Conservation (phyloP, 1,140 invertebrate genomes). For the Cotesia typhae region DNA sequence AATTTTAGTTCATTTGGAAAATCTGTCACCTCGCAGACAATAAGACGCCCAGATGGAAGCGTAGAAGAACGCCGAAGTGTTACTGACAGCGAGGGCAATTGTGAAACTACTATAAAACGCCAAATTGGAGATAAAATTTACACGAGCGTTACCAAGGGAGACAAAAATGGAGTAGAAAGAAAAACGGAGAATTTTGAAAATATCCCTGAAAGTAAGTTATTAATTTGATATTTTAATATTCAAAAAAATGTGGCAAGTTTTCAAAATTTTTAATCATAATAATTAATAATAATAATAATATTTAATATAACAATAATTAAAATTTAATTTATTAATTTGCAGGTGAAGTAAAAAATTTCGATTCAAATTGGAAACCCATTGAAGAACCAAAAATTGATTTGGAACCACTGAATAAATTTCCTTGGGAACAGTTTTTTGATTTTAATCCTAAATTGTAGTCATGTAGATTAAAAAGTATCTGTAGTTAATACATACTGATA, state of each 20-base stretch:
- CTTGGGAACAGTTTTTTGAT: constrained; percentile 57
- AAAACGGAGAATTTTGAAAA: constrained; percentile 61
- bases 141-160: constrained; percentile 56
- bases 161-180: constrained; percentile 64
- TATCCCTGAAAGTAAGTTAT: constrained; percentile 60
- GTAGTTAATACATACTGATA: neutral
- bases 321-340: constrained; percentile 35
- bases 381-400: constrained; percentile 37
- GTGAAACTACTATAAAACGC: constrained; percentile 63
- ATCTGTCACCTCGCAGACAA: constrained; percentile 55
- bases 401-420: constrained; percentile 45
- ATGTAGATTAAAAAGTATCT: too few relatives aligned
- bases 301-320: neutral
- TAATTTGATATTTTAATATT: constrained; percentile 24
- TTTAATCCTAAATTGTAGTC: constrained; percentile 54
- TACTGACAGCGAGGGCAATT: constrained; percentile 64
- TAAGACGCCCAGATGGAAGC: constrained; percentile 61
- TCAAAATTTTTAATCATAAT: neutral
- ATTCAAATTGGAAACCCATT: constrained; percentile 41
- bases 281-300: too few relatives aligned
- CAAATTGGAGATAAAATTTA: constrained; percentile 64
- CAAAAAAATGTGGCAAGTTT: neutral
- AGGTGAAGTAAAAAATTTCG: constrained; percentile 51
- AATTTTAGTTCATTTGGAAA: constrained; percentile 47
- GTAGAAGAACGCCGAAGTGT: constrained; percentile 62